A percentile compares a stretch with the other conserved stretches of the same genome.
phyloP scores from a whole-genome alignment of 2,797 vertebrate genomes.

The Oreochromis grahami region DNA sequence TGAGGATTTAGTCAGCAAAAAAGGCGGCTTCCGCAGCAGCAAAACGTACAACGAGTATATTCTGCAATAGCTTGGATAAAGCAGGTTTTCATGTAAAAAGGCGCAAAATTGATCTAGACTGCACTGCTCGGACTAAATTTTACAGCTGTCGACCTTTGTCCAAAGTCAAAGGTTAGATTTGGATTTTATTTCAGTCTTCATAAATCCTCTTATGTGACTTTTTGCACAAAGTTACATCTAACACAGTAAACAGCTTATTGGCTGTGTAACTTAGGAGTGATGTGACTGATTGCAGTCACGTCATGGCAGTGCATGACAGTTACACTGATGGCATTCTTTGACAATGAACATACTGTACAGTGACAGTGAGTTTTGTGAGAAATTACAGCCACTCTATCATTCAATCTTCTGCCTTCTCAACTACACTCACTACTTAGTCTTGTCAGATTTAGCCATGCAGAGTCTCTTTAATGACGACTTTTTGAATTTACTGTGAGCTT shows the following conservation, averaged over 20 bases:
- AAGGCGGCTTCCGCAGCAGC: background rate
- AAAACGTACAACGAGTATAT: background rate
- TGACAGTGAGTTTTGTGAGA: conserved; percentile 34
- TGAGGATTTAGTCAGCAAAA: background rate
- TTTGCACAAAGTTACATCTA: background rate
- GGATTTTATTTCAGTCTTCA: background rate
- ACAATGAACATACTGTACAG: conserved; percentile 49
- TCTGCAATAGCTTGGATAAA: background rate
- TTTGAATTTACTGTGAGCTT: conserved; percentile 66
- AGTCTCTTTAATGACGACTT: conserved; percentile 72
- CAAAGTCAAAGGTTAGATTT: background rate
- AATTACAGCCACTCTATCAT: conserved; percentile 44
- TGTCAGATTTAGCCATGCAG: conserved; percentile 66
- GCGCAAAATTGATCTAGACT: background rate
- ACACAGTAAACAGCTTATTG: background rate
- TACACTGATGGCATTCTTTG: conserved; percentile 19
- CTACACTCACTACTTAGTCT: conserved; percentile 59
- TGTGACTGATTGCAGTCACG: background rate
- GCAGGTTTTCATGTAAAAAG: conserved; percentile 3
- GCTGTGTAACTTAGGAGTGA: background rate
- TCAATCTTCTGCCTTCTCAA: conserved; percentile 56
- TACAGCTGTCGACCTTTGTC: background rate
- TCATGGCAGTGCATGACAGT: conserved; percentile 22
- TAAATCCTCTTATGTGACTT: background rate
- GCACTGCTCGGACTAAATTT: background rate